phyloP scores from a whole-genome alignment of 2,797 vertebrate genomes.

The Lophotriccus pileatus region DNA sequence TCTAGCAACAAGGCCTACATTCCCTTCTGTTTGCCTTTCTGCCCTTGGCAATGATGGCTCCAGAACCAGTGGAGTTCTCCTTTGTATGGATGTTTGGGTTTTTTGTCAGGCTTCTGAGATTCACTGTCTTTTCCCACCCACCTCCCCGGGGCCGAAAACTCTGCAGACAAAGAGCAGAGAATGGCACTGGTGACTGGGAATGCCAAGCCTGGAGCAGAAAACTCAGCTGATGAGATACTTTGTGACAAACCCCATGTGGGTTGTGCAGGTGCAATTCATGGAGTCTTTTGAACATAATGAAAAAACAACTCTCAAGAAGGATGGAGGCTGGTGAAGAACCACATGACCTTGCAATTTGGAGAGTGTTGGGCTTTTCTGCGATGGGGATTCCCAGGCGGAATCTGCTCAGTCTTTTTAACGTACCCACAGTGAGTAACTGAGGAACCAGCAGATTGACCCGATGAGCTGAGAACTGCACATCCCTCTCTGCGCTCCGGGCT shows the following conservation, averaged over 20 bases:
- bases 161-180: not conserved
- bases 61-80: not conserved
- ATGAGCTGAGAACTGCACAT: accelerated
- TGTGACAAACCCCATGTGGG: not conserved
- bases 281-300: not conserved
- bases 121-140: not conserved
- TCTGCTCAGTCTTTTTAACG: not conserved
- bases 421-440: accelerated
- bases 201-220: not conserved
- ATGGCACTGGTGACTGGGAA: not conserved
- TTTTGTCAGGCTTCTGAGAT: not conserved
- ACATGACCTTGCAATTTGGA: not conserved
- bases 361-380: not conserved
- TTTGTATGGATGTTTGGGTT: not conserved
- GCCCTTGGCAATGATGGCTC: not conserved
- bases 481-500: not conserved
- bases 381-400: not conserved
- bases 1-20: conserved; percentile 69
- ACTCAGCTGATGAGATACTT: not conserved
- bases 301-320: not conserved
- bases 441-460: not conserved
- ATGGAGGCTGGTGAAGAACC: not conserved
- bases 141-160: not conserved
- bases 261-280: not conserved
- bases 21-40: conserved; percentile 35